Evolutionary conservation across 1,140 invertebrate species (phyloP), one percentile per base, ranked within the genome.

Genomic region (Trichoplusia ni): DNA sequence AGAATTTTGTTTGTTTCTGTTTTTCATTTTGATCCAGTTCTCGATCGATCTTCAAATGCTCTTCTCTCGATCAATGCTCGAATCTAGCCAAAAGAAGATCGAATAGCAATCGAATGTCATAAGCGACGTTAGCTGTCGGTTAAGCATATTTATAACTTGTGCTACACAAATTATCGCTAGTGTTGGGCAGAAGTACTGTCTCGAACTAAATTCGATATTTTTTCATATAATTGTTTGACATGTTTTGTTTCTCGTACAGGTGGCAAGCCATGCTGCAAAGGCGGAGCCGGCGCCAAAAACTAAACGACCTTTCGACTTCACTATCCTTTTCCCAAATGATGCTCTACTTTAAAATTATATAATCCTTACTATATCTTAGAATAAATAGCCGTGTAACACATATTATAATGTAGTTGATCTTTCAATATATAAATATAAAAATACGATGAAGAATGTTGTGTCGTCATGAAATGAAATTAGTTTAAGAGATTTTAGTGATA

Each of bases 231-330:
- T 31, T 33, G 8, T 19, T 21, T 11, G 46, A 21, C 7, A 13
- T 46, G 0, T 16, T 21, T 21, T 27, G 9, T 54, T 29, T 51
- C 25, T 29, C 40, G 73, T 77, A 37, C 81, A 88, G 85, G 83
- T 21, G 77, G 69, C 53, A 88, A 88, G 71, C 84, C 84, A 42
- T 85, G 82, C 73, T 85, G 84, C 71, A 73, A 85, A 37, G 79
- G 80, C n/a, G 73, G 76, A n/a, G 67, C 29, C 11, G 73, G 76
- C 13, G 67, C 29, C 11, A 75, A 82, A 33, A 74, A 78, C 27
- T 76, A 64, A 73, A 21, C 38, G 21, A 23, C 6, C 31, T 46
- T 37, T 63, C 7, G 54, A 44, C 25, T 38, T 56, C 49, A 49
- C 46, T 31, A 27, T n/a, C 33, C 29, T 54, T 31, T 58, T 60